Evolutionary conservation across 2,888 invertebrate species (phyloP), one percentile per base, ranked within the genome.

Genomic region (Ormia ochracea): DNA sequence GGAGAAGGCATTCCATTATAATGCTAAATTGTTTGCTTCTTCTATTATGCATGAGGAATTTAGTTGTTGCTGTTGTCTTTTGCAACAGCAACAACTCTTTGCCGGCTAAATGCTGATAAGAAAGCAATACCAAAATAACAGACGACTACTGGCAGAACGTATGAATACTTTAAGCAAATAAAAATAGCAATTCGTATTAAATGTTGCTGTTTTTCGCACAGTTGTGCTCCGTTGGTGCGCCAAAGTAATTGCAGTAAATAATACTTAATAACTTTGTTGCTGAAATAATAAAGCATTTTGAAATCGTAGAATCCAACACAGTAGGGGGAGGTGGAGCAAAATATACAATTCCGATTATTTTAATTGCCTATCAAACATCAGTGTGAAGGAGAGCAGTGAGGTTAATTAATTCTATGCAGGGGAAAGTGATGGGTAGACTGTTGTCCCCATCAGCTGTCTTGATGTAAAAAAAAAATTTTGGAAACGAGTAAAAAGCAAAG

Each of bases 21-120:
- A 65, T 45, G 36, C 38, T 28, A 45, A 23, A 36, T 12, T n/a
- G 19, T 48, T 48, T 45, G 17, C 33, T 45, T 63, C 43, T 38
- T 9, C 48, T 23, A 6, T 54, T 54, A 12, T 12, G 12, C 17
- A 52, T 10, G n/a, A 50, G n/a, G n/a, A n/a, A 3, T 45, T 5
- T 23, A 10, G n/a, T 38, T 76, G 14, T 48, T 36, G 14, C 1
- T 48, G 12, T 43, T 68, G 14, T 41, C 26, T 58, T 9, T 26
- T 56, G n/a, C n/a, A n/a, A n/a, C n/a, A n/a, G n/a, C n/a, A n/a
- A n/a, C n/a, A n/a, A n/a, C n/a, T 14, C 19, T 38, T 65, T 43
- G 65, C 77, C 65, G 58, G 63, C 45, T 63, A 65, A 50, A 28
- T 45, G n/a, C 36, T 66, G 77, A 78, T 78, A 78, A 78, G 70